Percentiles rank a stretch among this genome's conserved stretches.
These are phyloP conservation scores for Nycticorax nycticorax DNA, from an alignment of 2,113 vertebrate species.

Conservation along the genomic window DNA sequence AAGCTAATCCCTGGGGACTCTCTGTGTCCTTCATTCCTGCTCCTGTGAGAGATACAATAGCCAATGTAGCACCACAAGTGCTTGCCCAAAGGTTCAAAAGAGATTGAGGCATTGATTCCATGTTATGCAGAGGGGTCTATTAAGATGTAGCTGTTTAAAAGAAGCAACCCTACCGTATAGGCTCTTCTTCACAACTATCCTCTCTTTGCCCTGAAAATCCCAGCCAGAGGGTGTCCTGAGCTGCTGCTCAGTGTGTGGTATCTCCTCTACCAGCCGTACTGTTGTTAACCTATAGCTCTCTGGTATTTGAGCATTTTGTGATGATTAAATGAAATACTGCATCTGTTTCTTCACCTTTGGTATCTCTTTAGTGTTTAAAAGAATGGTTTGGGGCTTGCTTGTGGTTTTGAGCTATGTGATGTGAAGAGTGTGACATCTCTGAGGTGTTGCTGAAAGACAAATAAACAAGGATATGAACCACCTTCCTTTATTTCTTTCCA, in stretches of 20 bases:
- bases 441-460: not conserved
- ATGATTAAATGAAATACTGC: not conserved
- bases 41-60: not conserved
- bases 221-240: not conserved
- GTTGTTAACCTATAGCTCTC: not conserved
- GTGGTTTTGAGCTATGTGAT: not conserved
- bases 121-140: accelerated
- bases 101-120: not conserved
- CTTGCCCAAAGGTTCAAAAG: not conserved
- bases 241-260: accelerated
- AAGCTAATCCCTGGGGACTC: not conserved
- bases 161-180: accelerated
- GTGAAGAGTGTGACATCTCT: not conserved
- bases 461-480: not conserved
- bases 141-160: not conserved
- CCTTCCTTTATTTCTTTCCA: not conserved
- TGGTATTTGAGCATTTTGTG: not conserved
- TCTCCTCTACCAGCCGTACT: not conserved
- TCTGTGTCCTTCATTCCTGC: not conserved
- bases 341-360: not conserved
- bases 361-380: not conserved
- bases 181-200: accelerated
- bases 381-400: not conserved
- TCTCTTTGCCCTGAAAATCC: not conserved
- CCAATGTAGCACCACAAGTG: accelerated